Conservation (phyloP, 2,888 invertebrate genomes). For the Nipponacmea schrenckii region DNA sequence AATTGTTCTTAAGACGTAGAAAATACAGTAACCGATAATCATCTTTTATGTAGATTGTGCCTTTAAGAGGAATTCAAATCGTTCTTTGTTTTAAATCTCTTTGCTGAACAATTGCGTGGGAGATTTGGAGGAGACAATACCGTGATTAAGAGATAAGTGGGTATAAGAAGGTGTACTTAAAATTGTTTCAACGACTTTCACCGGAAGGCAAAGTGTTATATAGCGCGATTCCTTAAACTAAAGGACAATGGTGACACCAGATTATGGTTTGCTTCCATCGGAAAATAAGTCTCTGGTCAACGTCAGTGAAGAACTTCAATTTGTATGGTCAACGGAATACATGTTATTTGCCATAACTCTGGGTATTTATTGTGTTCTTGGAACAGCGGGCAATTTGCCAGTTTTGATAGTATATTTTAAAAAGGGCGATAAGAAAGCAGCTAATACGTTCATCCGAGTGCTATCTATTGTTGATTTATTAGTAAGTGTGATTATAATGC, state of each 20-base stretch:
- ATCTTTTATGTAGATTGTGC: too few species aligned
- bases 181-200: too few species aligned
- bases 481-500: slow-evolving; percentile 48
- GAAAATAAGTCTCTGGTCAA: neutral
- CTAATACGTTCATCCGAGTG: slow-evolving; percentile 52
- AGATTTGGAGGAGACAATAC: too few species aligned
- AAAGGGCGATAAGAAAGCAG: slow-evolving; percentile 36
- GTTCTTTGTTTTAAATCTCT: too few species aligned
- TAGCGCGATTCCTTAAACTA: too few species aligned
- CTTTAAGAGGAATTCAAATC: too few species aligned
- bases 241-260: neutral
- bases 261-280: neutral
- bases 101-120: too few species aligned
- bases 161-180: too few species aligned
- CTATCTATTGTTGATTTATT: slow-evolving; percentile 47
- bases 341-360: slow-evolving; percentile 36
- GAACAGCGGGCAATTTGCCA: slow-evolving; percentile 47
- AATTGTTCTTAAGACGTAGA: too few species aligned
- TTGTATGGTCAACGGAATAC: slow-evolving; percentile 24
- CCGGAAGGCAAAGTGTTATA: too few species aligned
- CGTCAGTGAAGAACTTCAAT: neutral
- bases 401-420: slow-evolving; percentile 47
- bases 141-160: too few species aligned
- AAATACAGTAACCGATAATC: too few species aligned
- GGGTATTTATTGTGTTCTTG: slow-evolving; percentile 37